Conservation (phyloP, 1,140 invertebrate species). For the Achroia grisella region DNA sequence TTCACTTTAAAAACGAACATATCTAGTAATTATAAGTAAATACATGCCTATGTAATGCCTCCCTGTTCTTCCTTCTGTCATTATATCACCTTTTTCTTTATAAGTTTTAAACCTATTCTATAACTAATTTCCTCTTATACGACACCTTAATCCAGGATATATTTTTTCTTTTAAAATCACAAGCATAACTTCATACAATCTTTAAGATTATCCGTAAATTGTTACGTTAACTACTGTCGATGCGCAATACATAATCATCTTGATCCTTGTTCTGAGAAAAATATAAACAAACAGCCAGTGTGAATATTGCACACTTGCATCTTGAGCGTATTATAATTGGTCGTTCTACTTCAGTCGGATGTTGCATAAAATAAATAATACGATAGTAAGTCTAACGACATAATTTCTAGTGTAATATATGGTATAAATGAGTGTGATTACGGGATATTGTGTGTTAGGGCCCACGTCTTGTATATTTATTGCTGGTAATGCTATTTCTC, state of each 20-base stretch:
- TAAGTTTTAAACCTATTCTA: no score
- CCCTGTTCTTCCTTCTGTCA: no score
- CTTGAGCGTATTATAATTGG: slow-evolving; percentile 39
- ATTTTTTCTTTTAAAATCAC: no score
- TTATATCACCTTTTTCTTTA: no score
- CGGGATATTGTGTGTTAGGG: slow-evolving; percentile 16
- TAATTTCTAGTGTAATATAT: slow-evolving; percentile 32
- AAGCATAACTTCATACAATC: no score
- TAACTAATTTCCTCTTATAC: no score
- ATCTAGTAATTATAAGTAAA: no score
- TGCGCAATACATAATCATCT: slow-evolving; percentile 22
- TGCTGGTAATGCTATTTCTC: no score
- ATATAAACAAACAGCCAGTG: slow-evolving; percentile 1
- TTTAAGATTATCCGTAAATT: slow-evolving; percentile 8
- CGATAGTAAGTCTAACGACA: slow-evolving; percentile 27
- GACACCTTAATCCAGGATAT: no score
- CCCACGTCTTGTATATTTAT: background rate
- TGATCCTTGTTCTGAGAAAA: slow-evolving; percentile 24
- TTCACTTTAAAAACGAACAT: no score
- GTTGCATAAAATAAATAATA: slow-evolving; percentile 31
- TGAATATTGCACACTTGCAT: slow-evolving; percentile 19
- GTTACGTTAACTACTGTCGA: slow-evolving; percentile 14
- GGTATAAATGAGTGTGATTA: slow-evolving; percentile 31
- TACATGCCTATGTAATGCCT: no score
- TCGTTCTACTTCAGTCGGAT: slow-evolving; percentile 15